Evolutionary conservation across 1,140 invertebrate species (phyloP), one percentile per base, ranked within the genome.

Genomic region (Phortica variegata): DNA sequence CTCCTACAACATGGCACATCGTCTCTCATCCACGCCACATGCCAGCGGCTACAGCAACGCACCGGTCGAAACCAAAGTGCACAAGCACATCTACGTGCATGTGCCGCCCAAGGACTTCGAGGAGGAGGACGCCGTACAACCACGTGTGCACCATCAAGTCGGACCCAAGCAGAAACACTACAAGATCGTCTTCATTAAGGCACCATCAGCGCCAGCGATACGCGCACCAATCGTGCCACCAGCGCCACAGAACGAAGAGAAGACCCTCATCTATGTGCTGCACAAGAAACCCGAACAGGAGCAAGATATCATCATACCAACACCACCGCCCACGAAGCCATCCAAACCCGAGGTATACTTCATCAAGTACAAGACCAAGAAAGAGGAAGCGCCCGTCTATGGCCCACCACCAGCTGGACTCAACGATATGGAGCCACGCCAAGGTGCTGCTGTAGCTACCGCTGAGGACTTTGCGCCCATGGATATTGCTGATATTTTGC

Each of bases 121-220:
- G 59, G 82, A 84, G 60, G 82, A 84, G 57, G 70, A 73, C 12
- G 61, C 60, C 9, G 60, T 73, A 8, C 79, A 79, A 60, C 80
- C 83, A 10, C 77, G 79, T 29, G 78, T 82, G 13, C 73, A 77
- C 21, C 74, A 78, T 4, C 79, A 81, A 8, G 79, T 80, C 42
- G 83, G 82, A 43, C 84, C 38, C 81, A 79, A 87, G 56, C 86
- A 89, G 77, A 90, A 90, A 60, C 87, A 91, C 77, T 90, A 90
- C 80, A 89, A 89, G 76, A 91, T 91, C 68, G 89, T 92, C 68
- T 90, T 90, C 83, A 90, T 91, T 75, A 90, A 90, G 81, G 87
- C 88, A 20, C 88, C 88, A 40, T 82, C 85, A 36, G 82, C 86
- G 54, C 85, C 86, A 39, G 83, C 86, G 21, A 84, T 87, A 49